phyloP scores from a whole-genome alignment of 2,797 vertebrate species.

The Yasuhikotakia modesta region DNA sequence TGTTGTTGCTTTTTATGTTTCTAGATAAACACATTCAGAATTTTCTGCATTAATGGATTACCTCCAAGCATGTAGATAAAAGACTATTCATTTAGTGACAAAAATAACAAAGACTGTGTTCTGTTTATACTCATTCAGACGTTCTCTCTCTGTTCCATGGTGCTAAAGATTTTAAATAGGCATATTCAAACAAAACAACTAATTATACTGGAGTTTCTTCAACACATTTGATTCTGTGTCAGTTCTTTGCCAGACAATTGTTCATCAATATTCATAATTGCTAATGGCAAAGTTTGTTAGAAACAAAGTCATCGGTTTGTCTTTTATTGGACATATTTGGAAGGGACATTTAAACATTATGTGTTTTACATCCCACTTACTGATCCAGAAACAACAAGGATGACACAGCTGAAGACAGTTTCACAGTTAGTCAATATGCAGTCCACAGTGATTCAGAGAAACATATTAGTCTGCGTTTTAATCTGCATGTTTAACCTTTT shows the following conservation, averaged over 20 bases:
- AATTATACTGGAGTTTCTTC: slow-evolving; percentile 5
- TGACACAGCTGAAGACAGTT: neutral
- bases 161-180: neutral
- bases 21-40: neutral
- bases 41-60: neutral
- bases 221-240: slow-evolving; percentile 11
- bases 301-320: neutral
- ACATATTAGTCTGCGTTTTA: neutral
- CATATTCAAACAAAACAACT: neutral
- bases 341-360: slow-evolving; percentile 4
- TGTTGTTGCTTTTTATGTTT: slow-evolving; percentile 4
- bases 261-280: neutral
- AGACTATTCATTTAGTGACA: neutral
- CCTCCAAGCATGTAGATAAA: neutral
- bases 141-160: neutral
- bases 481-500: neutral
- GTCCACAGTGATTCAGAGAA: neutral
- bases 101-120: neutral
- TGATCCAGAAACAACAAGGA: neutral
- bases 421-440: slow-evolving; percentile 4
- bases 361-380: neutral
- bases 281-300: neutral
- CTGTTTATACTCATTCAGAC: slow-evolving; percentile 5
- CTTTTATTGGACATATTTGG: neutral
- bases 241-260: neutral